Percentiles rank a stretch among this genome's conserved stretches.
Conservation (phyloP, 30 jellyfish, hydroid and myxozoan species). For the Morbakka virulenta region DNA sequence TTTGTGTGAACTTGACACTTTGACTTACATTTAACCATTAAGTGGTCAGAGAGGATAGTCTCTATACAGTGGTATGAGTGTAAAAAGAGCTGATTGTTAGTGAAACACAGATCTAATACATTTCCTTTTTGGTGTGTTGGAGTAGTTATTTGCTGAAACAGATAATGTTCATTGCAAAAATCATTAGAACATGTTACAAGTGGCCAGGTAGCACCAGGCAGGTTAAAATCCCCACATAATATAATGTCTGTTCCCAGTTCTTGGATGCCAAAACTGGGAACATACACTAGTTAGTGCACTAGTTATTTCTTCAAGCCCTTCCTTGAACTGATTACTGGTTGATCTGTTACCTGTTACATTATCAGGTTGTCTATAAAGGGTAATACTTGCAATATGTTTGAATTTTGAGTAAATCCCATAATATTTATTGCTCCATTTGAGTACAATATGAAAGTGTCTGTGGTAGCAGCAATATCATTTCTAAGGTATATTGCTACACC, state of each 20-base stretch:
- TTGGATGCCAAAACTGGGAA: not conserved
- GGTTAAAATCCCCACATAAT: slow-evolving; percentile 9
- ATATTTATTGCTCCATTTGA: not conserved
- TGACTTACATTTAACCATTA: too few relatives aligned
- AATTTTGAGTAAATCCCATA: not conserved
- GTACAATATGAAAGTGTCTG: not conserved
- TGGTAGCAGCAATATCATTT: not conserved
- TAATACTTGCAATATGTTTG: too few relatives aligned
- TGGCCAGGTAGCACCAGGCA: not conserved
- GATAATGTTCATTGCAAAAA: not conserved
- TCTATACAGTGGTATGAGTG: too few relatives aligned
- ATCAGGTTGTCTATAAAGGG: too few relatives aligned
- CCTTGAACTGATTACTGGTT: not conserved
- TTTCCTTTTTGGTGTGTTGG: too few relatives aligned
- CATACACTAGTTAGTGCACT: not conserved
- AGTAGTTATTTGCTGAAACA: not conserved
- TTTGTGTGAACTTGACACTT: too few relatives aligned
- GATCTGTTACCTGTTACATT: slow-evolving; percentile 1
- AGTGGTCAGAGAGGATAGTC: too few relatives aligned
- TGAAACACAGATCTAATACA: not conserved
- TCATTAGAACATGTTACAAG: not conserved
- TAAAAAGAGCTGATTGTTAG: too few relatives aligned
- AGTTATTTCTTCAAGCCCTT: too few relatives aligned
- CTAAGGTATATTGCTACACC: slow-evolving; percentile 3
- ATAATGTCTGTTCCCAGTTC: not conserved